Evolutionary conservation across 2,888 invertebrate genomes (phyloP).

Genomic region (Oxytorus armatus): DNA sequence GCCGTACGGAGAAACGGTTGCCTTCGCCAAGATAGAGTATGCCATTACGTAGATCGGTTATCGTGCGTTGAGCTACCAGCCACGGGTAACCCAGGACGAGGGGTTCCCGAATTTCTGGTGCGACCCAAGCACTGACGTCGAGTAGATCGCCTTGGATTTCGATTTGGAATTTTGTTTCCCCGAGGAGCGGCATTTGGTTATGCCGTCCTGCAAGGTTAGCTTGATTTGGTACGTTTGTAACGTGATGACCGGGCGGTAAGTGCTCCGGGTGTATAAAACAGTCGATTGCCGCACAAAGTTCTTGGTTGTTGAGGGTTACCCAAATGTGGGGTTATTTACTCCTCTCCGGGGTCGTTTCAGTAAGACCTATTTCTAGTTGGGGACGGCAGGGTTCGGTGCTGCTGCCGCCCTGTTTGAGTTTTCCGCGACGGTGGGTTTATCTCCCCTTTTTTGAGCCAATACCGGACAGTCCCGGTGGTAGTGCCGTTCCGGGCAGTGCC

Average conservation of each 20-base stretch:
- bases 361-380: too few species aligned
- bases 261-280: constrained; percentile 35
- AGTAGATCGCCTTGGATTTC: constrained; percentile 6
- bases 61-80: constrained; percentile 26
- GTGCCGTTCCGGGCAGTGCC: too few species aligned
- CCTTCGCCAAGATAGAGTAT: constrained; percentile 20
- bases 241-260: too few species aligned
- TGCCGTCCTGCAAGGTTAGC: not conserved
- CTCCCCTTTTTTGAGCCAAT: too few species aligned
- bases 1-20: not conserved
- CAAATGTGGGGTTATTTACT: not conserved
- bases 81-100: constrained; percentile 55
- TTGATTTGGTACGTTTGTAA: not conserved
- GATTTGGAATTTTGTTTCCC: not conserved
- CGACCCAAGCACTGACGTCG: not conserved
- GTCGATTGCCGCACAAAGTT: constrained; percentile 37
- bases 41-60: constrained; percentile 25
- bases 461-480: too few species aligned
- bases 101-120: constrained; percentile 11
- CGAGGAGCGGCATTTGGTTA: not conserved
- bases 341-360: not conserved
- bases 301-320: not conserved
- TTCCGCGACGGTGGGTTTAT: too few species aligned
- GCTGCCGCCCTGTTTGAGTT: too few species aligned
- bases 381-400: too few species aligned